phyloP scores from a whole-genome alignment of 2,113 vertebrate genomes.

The Pteropus alecto region DNA sequence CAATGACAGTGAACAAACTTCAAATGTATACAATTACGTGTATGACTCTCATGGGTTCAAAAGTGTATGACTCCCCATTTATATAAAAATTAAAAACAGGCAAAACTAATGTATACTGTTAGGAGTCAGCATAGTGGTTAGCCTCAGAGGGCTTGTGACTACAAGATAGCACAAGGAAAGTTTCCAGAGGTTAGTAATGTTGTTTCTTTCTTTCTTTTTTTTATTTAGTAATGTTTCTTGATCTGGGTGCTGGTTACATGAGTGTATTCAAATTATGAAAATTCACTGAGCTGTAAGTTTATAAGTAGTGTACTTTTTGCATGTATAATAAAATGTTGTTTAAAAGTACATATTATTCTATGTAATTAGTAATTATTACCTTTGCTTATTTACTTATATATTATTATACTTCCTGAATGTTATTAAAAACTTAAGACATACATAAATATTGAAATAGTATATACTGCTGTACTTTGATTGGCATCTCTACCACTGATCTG shows the following conservation, averaged over 20 bases:
- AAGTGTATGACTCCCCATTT: not conserved
- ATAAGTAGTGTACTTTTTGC: not conserved
- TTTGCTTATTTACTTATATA: not conserved
- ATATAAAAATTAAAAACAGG: constrained; percentile 21
- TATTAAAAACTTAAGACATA: not conserved
- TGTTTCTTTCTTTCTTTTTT: not conserved
- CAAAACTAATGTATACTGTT: not conserved
- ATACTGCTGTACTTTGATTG: not conserved
- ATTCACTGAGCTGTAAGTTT: not conserved
- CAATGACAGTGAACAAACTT: not conserved
- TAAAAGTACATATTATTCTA: not conserved
- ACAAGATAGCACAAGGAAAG: not conserved
- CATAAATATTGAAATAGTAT: not conserved
- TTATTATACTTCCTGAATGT: not conserved
- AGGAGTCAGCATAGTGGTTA: not conserved
- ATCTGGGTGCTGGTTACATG: not conserved
- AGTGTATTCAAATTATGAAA: not conserved
- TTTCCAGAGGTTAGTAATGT: not conserved
- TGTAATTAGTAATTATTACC: not conserved
- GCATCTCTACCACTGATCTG: not conserved
- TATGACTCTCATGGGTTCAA: not conserved
- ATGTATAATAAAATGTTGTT: not conserved
- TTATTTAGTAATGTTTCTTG: not conserved
- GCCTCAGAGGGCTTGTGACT: not conserved
- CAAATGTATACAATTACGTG: not conserved